A percentile compares a stretch with the other conserved stretches of the same genome.
These are phyloP conservation scores for Ianthella basta DNA, from an alignment of 37 sponge, comb jelly and placozoan species.

Conservation along the genomic window DNA sequence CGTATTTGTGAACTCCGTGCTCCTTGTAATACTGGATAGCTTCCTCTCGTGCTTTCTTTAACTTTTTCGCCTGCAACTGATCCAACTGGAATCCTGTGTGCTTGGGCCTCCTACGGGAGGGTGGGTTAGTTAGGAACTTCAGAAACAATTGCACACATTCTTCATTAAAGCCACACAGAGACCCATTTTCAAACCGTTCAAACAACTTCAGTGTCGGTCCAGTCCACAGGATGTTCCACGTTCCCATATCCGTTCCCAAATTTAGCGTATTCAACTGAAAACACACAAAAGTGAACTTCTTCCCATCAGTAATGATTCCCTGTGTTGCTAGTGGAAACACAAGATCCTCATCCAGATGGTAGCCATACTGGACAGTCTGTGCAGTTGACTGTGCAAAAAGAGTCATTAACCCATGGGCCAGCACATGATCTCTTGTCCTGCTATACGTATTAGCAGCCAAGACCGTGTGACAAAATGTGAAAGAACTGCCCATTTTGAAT, in stretches of 20 bases:
- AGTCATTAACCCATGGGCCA: constrained; percentile 66
- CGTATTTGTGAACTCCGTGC: no score
- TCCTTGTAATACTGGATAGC: no score
- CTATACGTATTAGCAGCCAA: constrained; percentile 41
- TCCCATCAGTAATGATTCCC: constrained; percentile 71
- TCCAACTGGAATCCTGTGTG: constrained; percentile 42
- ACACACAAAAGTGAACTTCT: constrained; percentile 69
- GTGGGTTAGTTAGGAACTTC: constrained; percentile 56
- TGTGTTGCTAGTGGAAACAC: constrained; percentile 63
- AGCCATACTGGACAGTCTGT: constrained; percentile 75
- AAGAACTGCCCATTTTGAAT: constrained; percentile 39
- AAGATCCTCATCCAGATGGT: constrained; percentile 56
- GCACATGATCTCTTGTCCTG: constrained; percentile 32
- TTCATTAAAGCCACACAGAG: constrained; percentile 38
- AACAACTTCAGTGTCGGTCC: constrained; percentile 67
- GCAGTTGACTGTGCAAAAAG: constrained; percentile 70
- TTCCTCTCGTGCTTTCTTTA: neutral
- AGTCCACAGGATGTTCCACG: constrained; percentile 61
- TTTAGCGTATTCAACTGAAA: constrained; percentile 82
- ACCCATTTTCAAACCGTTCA: constrained; percentile 18
- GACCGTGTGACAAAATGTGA: constrained; percentile 65
- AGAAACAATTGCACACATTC: constrained; percentile 57
- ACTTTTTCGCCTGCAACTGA: neutral
- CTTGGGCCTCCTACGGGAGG: constrained; percentile 30
- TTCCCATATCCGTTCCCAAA: constrained; percentile 27